Base-by-base conservation (phyloP, 2,888 invertebrate genomes). In the Pyralis farinalis region DNA sequence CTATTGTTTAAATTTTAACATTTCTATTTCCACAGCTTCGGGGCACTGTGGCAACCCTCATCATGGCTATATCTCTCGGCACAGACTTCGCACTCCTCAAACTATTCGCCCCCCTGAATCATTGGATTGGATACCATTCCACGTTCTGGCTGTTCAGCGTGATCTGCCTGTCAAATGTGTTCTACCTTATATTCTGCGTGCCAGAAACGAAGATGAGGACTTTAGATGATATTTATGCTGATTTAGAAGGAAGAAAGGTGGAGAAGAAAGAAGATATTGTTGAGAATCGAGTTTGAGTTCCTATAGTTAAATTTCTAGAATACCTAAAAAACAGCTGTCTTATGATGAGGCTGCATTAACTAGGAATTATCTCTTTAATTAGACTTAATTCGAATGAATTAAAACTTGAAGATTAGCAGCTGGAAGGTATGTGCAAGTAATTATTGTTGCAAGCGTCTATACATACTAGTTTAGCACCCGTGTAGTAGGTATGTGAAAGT, bases 141-240 rank as follows among this genome's bases (percentile, higher is more conserved):
- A 93, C 94, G 0, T 98, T 98, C 81, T 96, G 95, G 93, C 61
- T 96, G 32, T 98, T 97, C 78, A 94, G 94, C 6, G 53, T 85
- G 2, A 91, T 96, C 47, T 95, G 96, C 62, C 68, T 94, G 0
- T 45, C 93, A 1, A 94, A 95, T 40, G 85, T 97, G n/a, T 87
- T 95, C 59, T 97, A 97, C 80, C 93, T 96, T 0, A 92, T 94
- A 49, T 83, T 94, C 58, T 95, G 91, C 67, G 96, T 98, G n/a
- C 98, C 98, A 1, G 98, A 98, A 82, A 98, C 98, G 0, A 95
- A 96, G 67, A 98, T 97, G 54, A 94, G 95, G 66, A 94, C 93
- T 34, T 88, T 98, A 41, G 97, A 97, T 75, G 97, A 97, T 53
- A 98, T 98, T 61, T 96, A 97, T 71, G 92, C 93, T 28, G 94